phyloP scores from a whole-genome alignment of 1,140 invertebrate genomes.

The Drosophila nigrodunni region DNA sequence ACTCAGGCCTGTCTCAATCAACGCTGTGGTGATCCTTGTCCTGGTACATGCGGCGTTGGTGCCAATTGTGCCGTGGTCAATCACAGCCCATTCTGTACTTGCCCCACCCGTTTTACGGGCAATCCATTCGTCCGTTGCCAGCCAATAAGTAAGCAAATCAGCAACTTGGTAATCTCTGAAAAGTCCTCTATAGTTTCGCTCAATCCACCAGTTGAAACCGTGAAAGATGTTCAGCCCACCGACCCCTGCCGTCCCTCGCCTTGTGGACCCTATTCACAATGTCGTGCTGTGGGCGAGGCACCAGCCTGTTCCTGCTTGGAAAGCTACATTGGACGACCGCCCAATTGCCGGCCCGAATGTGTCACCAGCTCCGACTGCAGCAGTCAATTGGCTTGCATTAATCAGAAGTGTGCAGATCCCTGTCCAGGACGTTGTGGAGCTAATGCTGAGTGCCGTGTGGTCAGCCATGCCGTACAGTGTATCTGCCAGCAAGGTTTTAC shows the following conservation, averaged over 20 bases:
- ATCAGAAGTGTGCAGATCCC: conserved; percentile 92
- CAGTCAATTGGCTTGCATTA: conserved; percentile 90
- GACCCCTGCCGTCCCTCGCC: conserved; percentile 90
- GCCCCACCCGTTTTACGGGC: conserved; percentile 89
- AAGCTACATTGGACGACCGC: conserved; percentile 91
- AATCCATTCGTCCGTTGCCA: conserved; percentile 91
- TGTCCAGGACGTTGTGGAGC: conserved; percentile 92
- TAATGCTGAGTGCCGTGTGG: conserved; percentile 91
- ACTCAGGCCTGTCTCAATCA: conserved; percentile 89
- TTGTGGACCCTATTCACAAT: conserved; percentile 90
- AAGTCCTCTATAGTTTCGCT: conserved; percentile 6
- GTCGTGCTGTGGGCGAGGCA: conserved; percentile 87
- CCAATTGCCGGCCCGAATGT: conserved; percentile 92
- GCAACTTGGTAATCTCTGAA: neutral
- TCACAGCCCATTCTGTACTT: conserved; percentile 93
- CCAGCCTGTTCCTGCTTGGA: conserved; percentile 90
- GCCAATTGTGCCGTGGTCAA: conserved; percentile 92
- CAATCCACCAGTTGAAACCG: conserved; percentile 82
- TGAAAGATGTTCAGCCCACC: conserved; percentile 72
- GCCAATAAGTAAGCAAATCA: conserved; percentile 81
- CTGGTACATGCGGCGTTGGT: conserved; percentile 90
- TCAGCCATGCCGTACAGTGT: conserved; percentile 92
- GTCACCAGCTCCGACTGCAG: conserved; percentile 91
- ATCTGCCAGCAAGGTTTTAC: conserved; percentile 90
- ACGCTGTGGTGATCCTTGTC: conserved; percentile 91